Base-by-base conservation (phyloP, 2,888 invertebrate genomes). In the Megamerina dolium region DNA sequence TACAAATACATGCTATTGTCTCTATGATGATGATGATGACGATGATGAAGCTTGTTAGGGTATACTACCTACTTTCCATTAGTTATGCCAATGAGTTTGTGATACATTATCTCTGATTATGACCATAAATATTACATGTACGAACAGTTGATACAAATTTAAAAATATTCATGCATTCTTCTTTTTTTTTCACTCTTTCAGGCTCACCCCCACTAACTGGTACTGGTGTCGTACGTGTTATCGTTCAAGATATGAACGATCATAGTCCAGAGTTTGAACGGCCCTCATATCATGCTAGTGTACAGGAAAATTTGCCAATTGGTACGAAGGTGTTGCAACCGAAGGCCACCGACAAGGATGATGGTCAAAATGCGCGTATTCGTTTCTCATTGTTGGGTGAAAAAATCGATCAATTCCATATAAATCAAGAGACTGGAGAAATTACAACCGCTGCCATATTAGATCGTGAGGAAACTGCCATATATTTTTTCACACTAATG, bases 161-260 rank as follows among this genome's bases (percentile, higher is more conserved):
- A 6, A 8, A 23, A 8, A 10, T 23, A 23, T 23, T n/a, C n/a
- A n/a, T n/a, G n/a, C n/a, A n/a, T n/a, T n/a, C n/a, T 23, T 8
- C 10, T 23, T 23, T 23, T 23, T 23, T 23, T 8, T 23, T 23
- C 56, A 48, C 58, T 52, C 49, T 78, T 78, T 32, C 76, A 89
- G 94, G 93, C 43, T 88, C 88, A 16, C 93, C 94, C 14, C 87
- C 93, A 3, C 74, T 94, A 43, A 93, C 93, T 3, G 94, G 95
- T 37, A 88, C 93, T 4, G 94, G 94, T 29, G 86, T 88, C 37
- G 87, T 96, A 2, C 81, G 82, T 60, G 84, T 96, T 45, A 77
- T 88, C 41, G 93, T 96, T 9, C 87, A 91, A 73, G 96, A 96
- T 70, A 86, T 91, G 44, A 95, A 95, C 69, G 95, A 95, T 67